Evolutionary conservation across 2,113 vertebrate species (phyloP).

Genomic region (Penelope pileata): DNA sequence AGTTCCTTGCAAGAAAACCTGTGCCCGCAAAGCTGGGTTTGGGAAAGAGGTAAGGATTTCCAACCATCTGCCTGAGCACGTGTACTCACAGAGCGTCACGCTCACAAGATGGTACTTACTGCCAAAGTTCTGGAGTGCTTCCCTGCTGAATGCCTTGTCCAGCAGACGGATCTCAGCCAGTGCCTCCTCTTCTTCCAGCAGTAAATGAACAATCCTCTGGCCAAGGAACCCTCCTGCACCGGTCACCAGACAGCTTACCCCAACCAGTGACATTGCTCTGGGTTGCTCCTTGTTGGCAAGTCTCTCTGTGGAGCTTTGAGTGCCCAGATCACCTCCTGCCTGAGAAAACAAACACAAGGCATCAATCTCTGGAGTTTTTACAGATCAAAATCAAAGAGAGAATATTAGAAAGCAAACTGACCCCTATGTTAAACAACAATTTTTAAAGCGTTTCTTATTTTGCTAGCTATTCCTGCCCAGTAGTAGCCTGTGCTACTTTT

Average conservation of each 20-base stretch:
- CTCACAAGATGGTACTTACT: conserved; percentile 56
- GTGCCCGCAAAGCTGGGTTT: background rate
- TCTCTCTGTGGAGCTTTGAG: background rate
- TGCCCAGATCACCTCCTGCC: background rate
- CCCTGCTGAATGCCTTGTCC: conserved; percentile 77
- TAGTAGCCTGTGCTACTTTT: accelerated
- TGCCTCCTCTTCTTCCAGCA: conserved; percentile 83
- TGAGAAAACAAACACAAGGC: background rate
- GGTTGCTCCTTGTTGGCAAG: accelerated
- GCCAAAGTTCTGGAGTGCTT: conserved; percentile 53
- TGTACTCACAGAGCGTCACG: accelerated
- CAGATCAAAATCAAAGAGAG: background rate
- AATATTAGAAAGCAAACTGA: background rate
- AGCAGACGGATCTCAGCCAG: conserved; percentile 84
- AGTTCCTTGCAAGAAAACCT: background rate
- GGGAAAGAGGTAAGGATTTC: background rate
- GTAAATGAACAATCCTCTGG: conserved; percentile 77
- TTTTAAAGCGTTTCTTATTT: background rate
- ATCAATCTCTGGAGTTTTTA: background rate
- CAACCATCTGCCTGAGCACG: background rate
- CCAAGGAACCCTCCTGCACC: conserved; percentile 92
- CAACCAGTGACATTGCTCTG: conserved; percentile 75
- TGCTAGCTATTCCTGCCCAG: background rate
- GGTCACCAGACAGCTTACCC: conserved; percentile 87
- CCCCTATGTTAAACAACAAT: background rate